Evolutionary conservation across 53 echinoderm and acorn worm species (phyloP).

Genomic region (Pentamera pediparva): DNA sequence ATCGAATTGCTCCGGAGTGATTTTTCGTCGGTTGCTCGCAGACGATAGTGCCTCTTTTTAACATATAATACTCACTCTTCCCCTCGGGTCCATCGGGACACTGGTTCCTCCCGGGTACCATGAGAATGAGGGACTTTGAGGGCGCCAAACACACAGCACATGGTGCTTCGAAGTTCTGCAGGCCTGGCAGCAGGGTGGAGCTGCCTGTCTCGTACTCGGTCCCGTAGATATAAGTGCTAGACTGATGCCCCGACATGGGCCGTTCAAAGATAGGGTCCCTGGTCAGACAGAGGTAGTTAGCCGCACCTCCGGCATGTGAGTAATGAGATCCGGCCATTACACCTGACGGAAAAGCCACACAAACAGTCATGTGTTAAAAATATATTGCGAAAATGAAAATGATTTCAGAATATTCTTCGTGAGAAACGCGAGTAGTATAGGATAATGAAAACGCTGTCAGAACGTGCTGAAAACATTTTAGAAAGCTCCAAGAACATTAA

Average conservation of each 20-base stretch:
- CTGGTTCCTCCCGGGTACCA: slow-evolving; percentile 32
- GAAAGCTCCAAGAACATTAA: too few relatives aligned
- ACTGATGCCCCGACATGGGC: background rate
- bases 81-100: slow-evolving; percentile 14
- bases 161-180: slow-evolving; percentile 23
- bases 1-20: too few relatives aligned
- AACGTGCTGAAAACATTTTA: too few relatives aligned
- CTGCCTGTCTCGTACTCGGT: slow-evolving; percentile 29
- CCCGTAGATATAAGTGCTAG: slow-evolving; percentile 1
- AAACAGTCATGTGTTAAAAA: too few relatives aligned
- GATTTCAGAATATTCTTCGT: too few relatives aligned
- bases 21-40: too few relatives aligned
- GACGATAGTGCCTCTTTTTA: too few relatives aligned
- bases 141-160: slow-evolving; percentile 41
- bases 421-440: too few relatives aligned
- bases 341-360: background rate
- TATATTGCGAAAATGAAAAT: too few relatives aligned
- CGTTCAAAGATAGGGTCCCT: background rate
- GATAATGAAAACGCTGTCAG: too few relatives aligned
- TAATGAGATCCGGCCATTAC: slow-evolving; percentile 30
- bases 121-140: slow-evolving; percentile 8
- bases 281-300: slow-evolving; percentile 25
- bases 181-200: background rate
- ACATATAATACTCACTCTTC: slow-evolving; percentile 8
- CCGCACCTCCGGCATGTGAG: slow-evolving; percentile 11